Conservation (phyloP, 2,113 vertebrate species). For the Embiotoca jacksoni region DNA sequence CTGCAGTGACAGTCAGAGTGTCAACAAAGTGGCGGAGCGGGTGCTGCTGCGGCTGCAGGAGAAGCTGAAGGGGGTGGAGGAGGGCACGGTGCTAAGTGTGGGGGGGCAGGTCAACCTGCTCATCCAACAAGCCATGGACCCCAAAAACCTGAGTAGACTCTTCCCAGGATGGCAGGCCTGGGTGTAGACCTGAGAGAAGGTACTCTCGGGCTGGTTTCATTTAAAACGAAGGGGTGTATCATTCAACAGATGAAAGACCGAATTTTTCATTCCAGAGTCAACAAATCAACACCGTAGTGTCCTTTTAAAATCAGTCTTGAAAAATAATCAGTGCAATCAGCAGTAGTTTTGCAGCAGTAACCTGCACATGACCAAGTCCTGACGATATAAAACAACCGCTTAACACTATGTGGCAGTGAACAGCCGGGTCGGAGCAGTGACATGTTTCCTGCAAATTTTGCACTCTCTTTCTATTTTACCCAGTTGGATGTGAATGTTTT, state of each 20-base stretch:
- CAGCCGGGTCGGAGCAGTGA: neutral
- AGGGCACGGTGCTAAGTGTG: constrained; percentile 93
- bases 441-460: neutral
- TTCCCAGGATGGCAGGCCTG: constrained; percentile 96
- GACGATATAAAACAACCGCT: neutral
- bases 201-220: neutral
- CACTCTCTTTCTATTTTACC: neutral
- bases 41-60: constrained; percentile 97
- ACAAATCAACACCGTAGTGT: neutral
- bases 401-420: neutral
- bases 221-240: neutral
- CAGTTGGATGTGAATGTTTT: constrained; percentile 23
- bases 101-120: constrained; percentile 97
- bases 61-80: constrained; percentile 98
- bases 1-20: constrained; percentile 89
- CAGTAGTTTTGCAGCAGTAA: neutral
- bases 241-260: neutral
- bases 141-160: constrained; percentile 94
- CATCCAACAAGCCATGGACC: constrained; percentile 98
- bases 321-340: neutral
- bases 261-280: neutral
- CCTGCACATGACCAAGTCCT: neutral
- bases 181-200: constrained; percentile 80
- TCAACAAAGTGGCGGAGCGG: constrained; percentile 97
- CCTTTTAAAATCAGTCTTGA: neutral